Conservation (phyloP, 1,140 invertebrate genomes). For the Bacillus rossius region DNA sequence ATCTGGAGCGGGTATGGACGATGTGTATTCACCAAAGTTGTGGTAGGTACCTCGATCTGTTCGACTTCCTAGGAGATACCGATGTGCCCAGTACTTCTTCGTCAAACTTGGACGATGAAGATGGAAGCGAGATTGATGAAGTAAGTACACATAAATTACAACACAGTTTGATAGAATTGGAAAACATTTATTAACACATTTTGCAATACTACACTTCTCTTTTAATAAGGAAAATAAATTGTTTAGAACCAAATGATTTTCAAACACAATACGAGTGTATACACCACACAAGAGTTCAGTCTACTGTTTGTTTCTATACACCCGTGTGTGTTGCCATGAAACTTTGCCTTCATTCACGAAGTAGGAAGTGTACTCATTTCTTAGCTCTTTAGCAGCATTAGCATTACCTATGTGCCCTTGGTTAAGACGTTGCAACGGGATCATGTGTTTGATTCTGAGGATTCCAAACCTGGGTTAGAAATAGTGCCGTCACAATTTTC, state of each 20-base stretch:
- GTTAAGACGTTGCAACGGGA: slow-evolving; percentile 19
- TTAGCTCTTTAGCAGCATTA: slow-evolving; percentile 21
- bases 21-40: too few relatives aligned
- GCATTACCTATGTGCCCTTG: too few relatives aligned
- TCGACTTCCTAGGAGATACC: slow-evolving; percentile 29
- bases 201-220: too few relatives aligned
- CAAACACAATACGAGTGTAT: too few relatives aligned
- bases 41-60: slow-evolving; percentile 32
- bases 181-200: too few relatives aligned
- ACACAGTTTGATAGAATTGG: too few relatives aligned
- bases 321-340: slow-evolving; percentile 24
- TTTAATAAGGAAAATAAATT: too few relatives aligned
- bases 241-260: too few relatives aligned
- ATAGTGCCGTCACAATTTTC: slow-evolving; percentile 25
- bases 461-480: slow-evolving; percentile 16
- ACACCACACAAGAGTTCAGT: too few relatives aligned
- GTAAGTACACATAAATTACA: too few relatives aligned
- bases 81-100: slow-evolving; percentile 2
- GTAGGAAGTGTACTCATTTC: slow-evolving; percentile 17
- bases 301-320: slow-evolving; percentile 17
- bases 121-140: slow-evolving; percentile 7
- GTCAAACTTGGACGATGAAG: slow-evolving; percentile 17
- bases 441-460: slow-evolving; percentile 12
- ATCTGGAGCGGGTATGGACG: too few relatives aligned
- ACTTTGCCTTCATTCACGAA: slow-evolving; percentile 26